Evolutionary conservation across 2,888 invertebrate genomes (phyloP).

Genomic region (Pheosia gnoma): DNA sequence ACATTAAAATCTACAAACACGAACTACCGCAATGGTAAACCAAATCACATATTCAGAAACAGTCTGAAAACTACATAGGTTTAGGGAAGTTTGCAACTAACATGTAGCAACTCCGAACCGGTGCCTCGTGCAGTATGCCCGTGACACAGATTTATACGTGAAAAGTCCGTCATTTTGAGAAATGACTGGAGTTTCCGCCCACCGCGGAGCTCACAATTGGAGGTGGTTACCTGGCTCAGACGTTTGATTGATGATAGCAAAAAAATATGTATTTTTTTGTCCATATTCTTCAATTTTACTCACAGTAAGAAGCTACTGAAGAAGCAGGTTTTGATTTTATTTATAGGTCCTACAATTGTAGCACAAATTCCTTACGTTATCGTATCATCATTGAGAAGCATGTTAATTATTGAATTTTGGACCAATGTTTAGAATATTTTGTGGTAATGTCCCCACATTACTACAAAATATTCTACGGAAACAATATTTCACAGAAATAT

Average conservation of each 20-base stretch:
- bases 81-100: slow-evolving; percentile 29
- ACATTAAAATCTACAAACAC: not conserved
- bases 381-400: no score
- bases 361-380: no score
- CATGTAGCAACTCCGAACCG: slow-evolving; percentile 15
- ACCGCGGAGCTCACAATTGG: slow-evolving; percentile 56
- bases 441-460: no score
- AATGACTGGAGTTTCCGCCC: slow-evolving; percentile 61
- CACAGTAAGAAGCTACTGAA: not conserved
- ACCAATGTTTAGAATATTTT: no score
- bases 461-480: no score
- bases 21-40: not conserved
- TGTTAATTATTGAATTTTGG: no score
- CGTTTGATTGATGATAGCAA: slow-evolving; percentile 50
- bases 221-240: slow-evolving; percentile 52
- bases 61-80: slow-evolving; percentile 30
- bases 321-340: no score
- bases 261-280: slow-evolving; percentile 30
- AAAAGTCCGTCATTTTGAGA: slow-evolving; percentile 66
- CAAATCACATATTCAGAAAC: not conserved
- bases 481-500: no score
- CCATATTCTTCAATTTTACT: not conserved
- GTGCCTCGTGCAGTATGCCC: slow-evolving; percentile 41
- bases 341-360: no score
- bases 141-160: slow-evolving; percentile 60